phyloP scores from a whole-genome alignment of 1,140 invertebrate genomes.

The Aphelinus atriplicis region DNA sequence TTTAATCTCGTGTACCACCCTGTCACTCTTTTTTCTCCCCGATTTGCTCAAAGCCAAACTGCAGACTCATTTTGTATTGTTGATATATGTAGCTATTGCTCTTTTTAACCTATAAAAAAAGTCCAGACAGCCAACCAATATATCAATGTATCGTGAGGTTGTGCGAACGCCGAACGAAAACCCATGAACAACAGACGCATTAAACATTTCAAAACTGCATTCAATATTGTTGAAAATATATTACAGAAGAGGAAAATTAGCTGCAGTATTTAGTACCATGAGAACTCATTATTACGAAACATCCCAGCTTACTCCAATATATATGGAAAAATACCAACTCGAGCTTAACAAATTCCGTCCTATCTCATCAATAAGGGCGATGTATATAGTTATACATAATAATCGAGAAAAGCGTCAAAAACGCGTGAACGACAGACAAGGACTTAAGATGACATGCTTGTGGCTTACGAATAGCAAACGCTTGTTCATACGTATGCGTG shows the following conservation, averaged over 20 bases:
- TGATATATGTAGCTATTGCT: not conserved
- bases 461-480: not conserved
- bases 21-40: not conserved
- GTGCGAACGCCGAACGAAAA: too few relatives aligned
- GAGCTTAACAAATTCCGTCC: slow-evolving; percentile 20
- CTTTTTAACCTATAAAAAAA: too few relatives aligned
- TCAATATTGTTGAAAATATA: too few relatives aligned
- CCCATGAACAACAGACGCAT: too few relatives aligned
- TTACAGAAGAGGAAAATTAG: too few relatives aligned
- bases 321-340: too few relatives aligned
- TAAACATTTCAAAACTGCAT: too few relatives aligned
- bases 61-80: slow-evolving; percentile 11
- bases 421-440: slow-evolving; percentile 3
- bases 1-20: slow-evolving; percentile 4
- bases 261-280: too few relatives aligned
- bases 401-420: slow-evolving; percentile 6
- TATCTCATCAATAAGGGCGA: slow-evolving; percentile 1
- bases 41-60: slow-evolving; percentile 2
- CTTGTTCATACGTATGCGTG: slow-evolving; percentile 1
- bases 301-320: too few relatives aligned
- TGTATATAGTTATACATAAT: slow-evolving; percentile 35
- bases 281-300: too few relatives aligned
- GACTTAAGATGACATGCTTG: slow-evolving; percentile 10
- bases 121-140: too few relatives aligned
- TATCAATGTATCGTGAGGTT: too few relatives aligned